Percentiles rank a stretch among this genome's conserved stretches.
Conservation (phyloP, 2,797 vertebrate species). For the Enteromius mattozi region DNA sequence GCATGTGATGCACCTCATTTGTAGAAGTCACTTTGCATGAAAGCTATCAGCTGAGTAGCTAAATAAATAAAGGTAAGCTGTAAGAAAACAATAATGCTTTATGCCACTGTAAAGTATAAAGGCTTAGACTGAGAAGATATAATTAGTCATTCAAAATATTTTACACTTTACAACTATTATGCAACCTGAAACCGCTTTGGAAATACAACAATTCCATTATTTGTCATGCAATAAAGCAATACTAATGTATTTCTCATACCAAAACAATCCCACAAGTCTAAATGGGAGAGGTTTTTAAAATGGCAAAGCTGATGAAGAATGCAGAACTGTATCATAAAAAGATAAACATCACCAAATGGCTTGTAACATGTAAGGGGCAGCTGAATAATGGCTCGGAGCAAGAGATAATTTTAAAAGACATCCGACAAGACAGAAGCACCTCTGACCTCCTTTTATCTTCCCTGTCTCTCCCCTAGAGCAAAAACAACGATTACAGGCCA, state of each 20-base stretch:
- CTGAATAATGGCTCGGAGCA: conserved; percentile 21
- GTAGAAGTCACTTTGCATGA: neutral
- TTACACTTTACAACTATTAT: neutral
- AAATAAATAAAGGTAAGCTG: neutral
- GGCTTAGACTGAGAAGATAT: neutral
- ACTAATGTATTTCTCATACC: neutral
- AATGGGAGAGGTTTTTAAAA: conserved; percentile 12
- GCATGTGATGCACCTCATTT: neutral
- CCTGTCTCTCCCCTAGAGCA: neutral
- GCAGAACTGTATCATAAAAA: conserved; percentile 7
- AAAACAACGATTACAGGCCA: conserved; percentile 1
- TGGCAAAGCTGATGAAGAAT: conserved; percentile 12
- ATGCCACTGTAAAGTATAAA: neutral
- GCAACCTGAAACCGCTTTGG: conserved; percentile 1
- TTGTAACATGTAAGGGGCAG: neutral
- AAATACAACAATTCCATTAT: conserved; percentile 13
- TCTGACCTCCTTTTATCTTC: conserved; percentile 2
- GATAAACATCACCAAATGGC: conserved; percentile 30
- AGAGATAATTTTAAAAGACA: conserved; percentile 14
- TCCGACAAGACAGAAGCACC: conserved; percentile 19
- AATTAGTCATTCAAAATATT: neutral
- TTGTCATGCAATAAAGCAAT: neutral
- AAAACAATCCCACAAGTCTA: neutral
- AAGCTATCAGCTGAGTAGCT: conserved; percentile 1
- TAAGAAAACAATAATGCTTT: neutral